Conservation (phyloP, 2,888 invertebrate species). For the Ecdyonurus torrentis region DNA sequence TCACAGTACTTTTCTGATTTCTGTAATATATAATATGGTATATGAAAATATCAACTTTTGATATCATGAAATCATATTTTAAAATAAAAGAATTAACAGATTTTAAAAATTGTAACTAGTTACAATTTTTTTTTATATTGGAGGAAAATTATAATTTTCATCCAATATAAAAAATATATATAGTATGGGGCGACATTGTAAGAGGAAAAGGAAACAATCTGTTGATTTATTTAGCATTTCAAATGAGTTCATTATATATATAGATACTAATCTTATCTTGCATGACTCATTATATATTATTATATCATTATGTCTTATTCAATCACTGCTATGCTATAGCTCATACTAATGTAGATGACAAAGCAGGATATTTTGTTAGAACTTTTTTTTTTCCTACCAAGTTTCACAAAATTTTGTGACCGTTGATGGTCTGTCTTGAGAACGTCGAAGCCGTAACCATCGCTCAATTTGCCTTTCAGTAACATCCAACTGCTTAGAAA, state of each 20-base stretch:
- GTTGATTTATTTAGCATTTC: neutral
- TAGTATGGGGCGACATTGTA: too few relatives aligned
- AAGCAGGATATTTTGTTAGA: neutral
- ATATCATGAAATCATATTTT: too few relatives aligned
- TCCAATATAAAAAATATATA: too few relatives aligned
- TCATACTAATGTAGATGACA: neutral
- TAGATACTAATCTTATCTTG: neutral
- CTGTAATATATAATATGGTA: too few relatives aligned
- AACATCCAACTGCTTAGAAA: conserved; percentile 72
- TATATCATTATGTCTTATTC: too few relatives aligned
- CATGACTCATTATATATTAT: neutral
- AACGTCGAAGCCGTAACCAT: conserved; percentile 71
- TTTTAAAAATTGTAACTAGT: too few relatives aligned
- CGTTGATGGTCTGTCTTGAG: conserved; percentile 76
- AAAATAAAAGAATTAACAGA: too few relatives aligned
- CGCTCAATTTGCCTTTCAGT: conserved; percentile 74
- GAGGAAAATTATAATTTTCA: too few relatives aligned
- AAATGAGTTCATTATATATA: neutral
- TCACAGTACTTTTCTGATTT: too few relatives aligned
- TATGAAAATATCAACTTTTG: too few relatives aligned
- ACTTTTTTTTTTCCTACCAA: conserved; percentile 27
- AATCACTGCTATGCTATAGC: too few relatives aligned
- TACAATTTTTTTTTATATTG: too few relatives aligned
- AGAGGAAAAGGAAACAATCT: neutral
- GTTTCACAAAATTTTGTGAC: conserved; percentile 85